These are phyloP conservation scores for Rhadina sibilatrix DNA, from an alignment of 2,113 vertebrate genomes.

Conservation along the genomic window DNA sequence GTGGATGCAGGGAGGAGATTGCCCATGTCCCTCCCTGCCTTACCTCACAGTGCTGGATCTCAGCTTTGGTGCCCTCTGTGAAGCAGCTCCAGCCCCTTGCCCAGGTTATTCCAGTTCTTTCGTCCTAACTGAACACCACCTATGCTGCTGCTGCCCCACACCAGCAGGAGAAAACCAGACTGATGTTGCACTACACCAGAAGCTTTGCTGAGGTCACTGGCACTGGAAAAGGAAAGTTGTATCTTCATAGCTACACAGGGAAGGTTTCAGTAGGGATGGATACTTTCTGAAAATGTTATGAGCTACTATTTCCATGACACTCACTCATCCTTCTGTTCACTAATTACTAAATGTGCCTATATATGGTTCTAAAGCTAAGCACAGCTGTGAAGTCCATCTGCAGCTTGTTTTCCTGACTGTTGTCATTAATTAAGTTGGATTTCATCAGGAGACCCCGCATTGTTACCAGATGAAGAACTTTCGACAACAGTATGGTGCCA, in stretches of 20 bases:
- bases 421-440: background rate
- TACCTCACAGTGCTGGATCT: background rate
- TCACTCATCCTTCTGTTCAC: background rate
- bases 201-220: background rate
- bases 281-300: background rate
- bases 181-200: background rate
- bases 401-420: background rate
- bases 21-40: background rate
- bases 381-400: background rate
- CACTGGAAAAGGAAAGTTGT: background rate
- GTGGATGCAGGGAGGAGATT: background rate
- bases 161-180: background rate
- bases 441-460: background rate
- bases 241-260: background rate
- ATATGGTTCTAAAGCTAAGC: background rate
- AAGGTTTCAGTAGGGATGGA: background rate
- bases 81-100: background rate
- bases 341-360: background rate
- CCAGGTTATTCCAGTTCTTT: background rate
- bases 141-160: background rate
- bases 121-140: background rate
- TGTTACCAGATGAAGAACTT: background rate
- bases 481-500: fast-evolving
- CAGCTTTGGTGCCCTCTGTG: background rate
- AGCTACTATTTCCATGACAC: background rate